phyloP scores from a whole-genome alignment of 2,888 invertebrate genomes.

The Ectemnius continuus region DNA sequence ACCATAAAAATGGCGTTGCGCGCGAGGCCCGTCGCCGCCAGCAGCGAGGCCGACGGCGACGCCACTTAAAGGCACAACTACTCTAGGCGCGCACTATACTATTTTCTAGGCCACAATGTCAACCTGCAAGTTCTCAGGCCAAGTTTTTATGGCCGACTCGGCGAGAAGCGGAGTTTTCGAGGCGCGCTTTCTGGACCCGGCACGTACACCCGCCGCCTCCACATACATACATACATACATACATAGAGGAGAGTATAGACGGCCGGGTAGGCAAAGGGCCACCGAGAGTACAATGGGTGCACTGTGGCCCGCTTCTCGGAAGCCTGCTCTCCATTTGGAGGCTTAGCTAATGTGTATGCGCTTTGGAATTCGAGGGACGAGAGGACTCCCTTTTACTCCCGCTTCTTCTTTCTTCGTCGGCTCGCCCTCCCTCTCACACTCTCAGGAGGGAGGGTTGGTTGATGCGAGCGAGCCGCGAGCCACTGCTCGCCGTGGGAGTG shows the following conservation, averaged over 20 bases:
- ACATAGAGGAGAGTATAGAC: not conserved
- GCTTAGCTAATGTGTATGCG: constrained; percentile 10
- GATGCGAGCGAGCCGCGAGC: not conserved
- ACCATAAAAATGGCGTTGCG: not conserved
- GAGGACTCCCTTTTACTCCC: not conserved
- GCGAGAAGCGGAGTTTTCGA: not conserved
- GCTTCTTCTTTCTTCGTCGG: no score
- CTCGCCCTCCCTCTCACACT: not conserved
- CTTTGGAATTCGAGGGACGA: constrained; percentile 7
- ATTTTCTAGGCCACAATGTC: constrained; percentile 9
- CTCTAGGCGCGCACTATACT: not conserved
- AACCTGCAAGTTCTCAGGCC: constrained; percentile 4
- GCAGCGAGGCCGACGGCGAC: not conserved
- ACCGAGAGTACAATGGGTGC: constrained; percentile 3
- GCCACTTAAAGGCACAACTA: constrained; percentile 1
- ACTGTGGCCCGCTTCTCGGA: constrained; percentile 10
- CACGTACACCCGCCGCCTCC: no score
- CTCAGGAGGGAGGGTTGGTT: not conserved
- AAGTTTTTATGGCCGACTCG: constrained; percentile 2
- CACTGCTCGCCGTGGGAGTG: not conserved
- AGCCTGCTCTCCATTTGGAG: constrained; percentile 7
- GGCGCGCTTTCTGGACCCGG: not conserved
- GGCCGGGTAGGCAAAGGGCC: not conserved
- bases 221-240: no score
- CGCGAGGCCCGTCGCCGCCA: not conserved